These are phyloP conservation scores for Oryzias dopingdopingensis DNA, from an alignment of 2,797 vertebrate genomes.

Conservation along the genomic window DNA sequence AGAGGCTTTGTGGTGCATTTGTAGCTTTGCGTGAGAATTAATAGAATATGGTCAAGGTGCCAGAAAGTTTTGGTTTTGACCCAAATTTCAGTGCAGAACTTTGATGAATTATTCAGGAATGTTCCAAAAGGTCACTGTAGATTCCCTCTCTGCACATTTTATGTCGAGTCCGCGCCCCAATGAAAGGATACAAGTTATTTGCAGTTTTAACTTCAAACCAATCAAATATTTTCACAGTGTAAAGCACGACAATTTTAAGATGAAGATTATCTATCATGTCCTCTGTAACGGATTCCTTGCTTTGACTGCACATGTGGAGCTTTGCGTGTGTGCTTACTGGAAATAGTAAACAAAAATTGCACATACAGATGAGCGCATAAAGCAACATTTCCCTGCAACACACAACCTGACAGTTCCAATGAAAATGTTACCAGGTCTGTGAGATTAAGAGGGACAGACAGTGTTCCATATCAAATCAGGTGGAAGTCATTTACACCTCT, in stretches of 20 bases:
- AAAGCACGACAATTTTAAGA: conserved; percentile 5
- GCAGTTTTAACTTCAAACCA: too few species aligned
- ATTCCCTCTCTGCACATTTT: too few species aligned
- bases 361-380: conserved; percentile 46
- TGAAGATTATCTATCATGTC: not conserved
- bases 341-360: conserved; percentile 43
- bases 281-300: not conserved
- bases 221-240: too few species aligned
- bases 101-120: too few species aligned
- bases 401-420: conserved; percentile 63
- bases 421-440: conserved; percentile 64
- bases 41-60: too few species aligned
- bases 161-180: too few species aligned
- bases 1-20: too few species aligned
- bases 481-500: conserved; percentile 71
- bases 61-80: too few species aligned
- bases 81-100: too few species aligned
- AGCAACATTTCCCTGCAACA: conserved; percentile 42
- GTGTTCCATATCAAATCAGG: conserved; percentile 67
- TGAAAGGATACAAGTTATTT: too few species aligned
- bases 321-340: conserved; percentile 5
- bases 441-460: conserved; percentile 73
- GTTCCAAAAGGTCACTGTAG: too few species aligned
- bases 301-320: not conserved
- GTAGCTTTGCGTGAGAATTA: too few species aligned